Base-by-base conservation (phyloP, 2,797 vertebrate species). In the Pangasius krempfi region DNA sequence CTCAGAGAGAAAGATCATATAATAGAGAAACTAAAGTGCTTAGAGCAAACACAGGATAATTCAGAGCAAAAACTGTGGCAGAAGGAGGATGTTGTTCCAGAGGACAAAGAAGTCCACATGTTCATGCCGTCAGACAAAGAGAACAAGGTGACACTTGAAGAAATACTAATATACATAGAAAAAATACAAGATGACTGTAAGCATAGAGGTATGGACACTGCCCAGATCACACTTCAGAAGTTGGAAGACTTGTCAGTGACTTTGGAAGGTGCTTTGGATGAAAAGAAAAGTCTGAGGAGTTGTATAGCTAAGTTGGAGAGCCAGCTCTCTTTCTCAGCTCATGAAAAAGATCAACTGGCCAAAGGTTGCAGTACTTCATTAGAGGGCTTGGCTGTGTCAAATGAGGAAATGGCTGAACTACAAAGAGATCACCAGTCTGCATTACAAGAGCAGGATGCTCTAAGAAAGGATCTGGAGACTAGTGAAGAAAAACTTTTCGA, bases 1-100 rank as follows among this genome's bases (percentile, higher is more conserved):
- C 94, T 97, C 56, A 92, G 95, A 78, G 97, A 98, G 91, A 97
- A 94, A 76, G 96, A 97, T 88, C n/a, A 88, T 89, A 92, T 97
- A 73, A 93, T 95, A 89, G 96, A 97, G 93, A 95, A 93, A 68
- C 86, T 97, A 73, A 95, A 95, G 91, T 89, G 14, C 30, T 94
- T 98, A 9, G 94, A 93, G 86, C 79, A 90, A 87, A 93, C 97
- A 85, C 92, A 94, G 85, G 94, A 96, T 87, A 89, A 85, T 25
- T 94, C 93, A n/a, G 84, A 93, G 60, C 90, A 92, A 88, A 87
- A 93, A 18, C 52, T 58, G 6, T 18, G n/a, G 12, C n/a, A 33
- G 3, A 56, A 56, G 54, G 33, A 60, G 54, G 33, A 81, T 16
- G 2, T 25, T 40, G 54, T 58, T 58, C 78, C 54, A 58, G 78